Conservation (phyloP, 2,797 vertebrate species). For the Myripristis murdjan region DNA sequence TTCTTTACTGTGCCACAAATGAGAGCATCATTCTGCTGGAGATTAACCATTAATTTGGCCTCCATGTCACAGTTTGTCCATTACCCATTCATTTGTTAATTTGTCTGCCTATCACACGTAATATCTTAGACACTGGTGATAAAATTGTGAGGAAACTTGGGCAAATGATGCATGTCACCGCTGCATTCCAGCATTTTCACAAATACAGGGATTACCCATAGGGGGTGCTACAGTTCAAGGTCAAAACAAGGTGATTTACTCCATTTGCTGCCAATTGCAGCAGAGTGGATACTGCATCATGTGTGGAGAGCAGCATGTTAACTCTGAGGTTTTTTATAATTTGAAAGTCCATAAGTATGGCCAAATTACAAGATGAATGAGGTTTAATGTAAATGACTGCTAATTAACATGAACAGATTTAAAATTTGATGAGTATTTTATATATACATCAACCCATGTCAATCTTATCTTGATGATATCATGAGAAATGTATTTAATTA, state of each 20-base stretch:
- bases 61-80: background rate
- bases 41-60: background rate
- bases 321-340: background rate
- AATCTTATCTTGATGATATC: constrained; percentile 1
- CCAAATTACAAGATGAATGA: background rate
- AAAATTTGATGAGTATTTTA: background rate
- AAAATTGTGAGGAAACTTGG: too few relatives aligned
- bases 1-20: constrained; percentile 8
- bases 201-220: too few relatives aligned
- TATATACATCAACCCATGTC: constrained; percentile 7
- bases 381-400: background rate
- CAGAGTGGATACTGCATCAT: too few relatives aligned
- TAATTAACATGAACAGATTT: background rate
- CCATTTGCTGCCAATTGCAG: too few relatives aligned
- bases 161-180: too few relatives aligned
- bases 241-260: too few relatives aligned
- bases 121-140: too few relatives aligned
- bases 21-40: background rate
- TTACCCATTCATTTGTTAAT: background rate
- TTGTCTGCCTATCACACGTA: too few relatives aligned
- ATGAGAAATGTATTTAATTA: constrained; percentile 29
- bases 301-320: too few relatives aligned
- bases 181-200: too few relatives aligned
- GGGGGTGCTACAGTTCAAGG: too few relatives aligned
- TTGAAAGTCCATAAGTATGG: background rate